phyloP scores from a whole-genome alignment of 2,797 vertebrate genomes.

The Aphelocoma californica region DNA sequence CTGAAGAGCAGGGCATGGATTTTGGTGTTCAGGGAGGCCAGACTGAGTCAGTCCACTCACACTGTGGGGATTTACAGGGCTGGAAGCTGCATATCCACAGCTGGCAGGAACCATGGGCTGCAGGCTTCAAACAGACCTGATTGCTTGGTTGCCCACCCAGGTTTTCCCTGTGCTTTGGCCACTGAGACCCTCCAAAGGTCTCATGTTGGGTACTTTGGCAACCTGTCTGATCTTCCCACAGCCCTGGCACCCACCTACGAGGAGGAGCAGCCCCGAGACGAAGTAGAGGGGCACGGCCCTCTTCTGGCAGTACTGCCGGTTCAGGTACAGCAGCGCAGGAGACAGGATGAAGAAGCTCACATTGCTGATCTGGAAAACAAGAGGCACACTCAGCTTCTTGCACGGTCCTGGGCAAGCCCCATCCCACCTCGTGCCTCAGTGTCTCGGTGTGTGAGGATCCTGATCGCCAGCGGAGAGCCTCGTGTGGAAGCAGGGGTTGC shows the following conservation, averaged over 20 bases:
- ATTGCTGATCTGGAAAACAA: slow-evolving; percentile 86
- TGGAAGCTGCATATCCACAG: neutral
- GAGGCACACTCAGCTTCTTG: neutral
- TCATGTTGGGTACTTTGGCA: neutral
- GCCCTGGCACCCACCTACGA: slow-evolving; percentile 79
- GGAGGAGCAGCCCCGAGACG: slow-evolving; percentile 81
- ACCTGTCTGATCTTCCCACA: neutral
- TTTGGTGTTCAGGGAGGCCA: neutral
- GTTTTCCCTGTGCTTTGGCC: neutral
- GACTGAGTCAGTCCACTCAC: neutral
- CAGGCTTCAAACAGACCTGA: rapidly evolving
- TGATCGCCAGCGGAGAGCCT: neutral
- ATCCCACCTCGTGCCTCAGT: neutral
- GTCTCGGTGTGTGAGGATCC: neutral
- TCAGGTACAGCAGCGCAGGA: slow-evolving; percentile 87
- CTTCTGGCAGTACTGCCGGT: slow-evolving; percentile 83
- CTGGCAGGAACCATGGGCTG: neutral
- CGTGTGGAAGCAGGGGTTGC: neutral
- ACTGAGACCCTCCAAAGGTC: neutral
- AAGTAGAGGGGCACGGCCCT: slow-evolving; percentile 77
- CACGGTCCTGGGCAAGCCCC: neutral
- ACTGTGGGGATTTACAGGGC: neutral
- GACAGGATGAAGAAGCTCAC: slow-evolving; percentile 86
- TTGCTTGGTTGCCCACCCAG: neutral
- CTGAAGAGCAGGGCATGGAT: neutral